Percentiles rank a stretch among this genome's conserved stretches.
Evolutionary conservation across 2,888 invertebrate genomes (phyloP).

Genomic region (Onthophagus sagittarius): DNA sequence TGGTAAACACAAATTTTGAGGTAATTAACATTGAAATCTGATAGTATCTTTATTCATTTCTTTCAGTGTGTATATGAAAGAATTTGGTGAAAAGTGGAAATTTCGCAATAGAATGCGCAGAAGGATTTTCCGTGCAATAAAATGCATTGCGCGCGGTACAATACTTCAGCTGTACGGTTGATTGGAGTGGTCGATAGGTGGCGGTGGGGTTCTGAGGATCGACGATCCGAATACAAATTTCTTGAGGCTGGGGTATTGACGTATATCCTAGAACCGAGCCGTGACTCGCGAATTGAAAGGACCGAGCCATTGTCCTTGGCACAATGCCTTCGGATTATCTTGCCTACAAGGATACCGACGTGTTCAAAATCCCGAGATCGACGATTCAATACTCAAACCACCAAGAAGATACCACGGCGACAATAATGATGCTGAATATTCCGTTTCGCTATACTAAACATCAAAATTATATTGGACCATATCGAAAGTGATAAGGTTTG

Average conservation of each 20-base stretch:
- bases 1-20: too few relatives aligned
- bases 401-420: background rate
- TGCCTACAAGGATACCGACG: conserved; percentile 36
- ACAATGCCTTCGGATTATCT: conserved; percentile 39
- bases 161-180: background rate
- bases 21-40: too few relatives aligned
- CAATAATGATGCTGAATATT: background rate
- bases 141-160: background rate
- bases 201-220: background rate
- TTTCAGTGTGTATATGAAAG: background rate
- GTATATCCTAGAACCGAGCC: conserved; percentile 25
- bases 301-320: conserved; percentile 37
- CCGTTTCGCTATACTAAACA: too few relatives aligned
- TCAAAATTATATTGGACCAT: too few relatives aligned
- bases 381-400: background rate
- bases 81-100: background rate
- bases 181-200: background rate
- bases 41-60: too few relatives aligned
- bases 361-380: background rate
- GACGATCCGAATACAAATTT: conserved; percentile 26
- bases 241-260: conserved; percentile 27
- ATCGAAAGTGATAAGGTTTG: background rate
- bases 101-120: background rate
- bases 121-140: background rate
- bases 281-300: conserved; percentile 36